These are phyloP conservation scores for Peromyscus californicus DNA, from an alignment of 2,113 vertebrate species.

Conservation along the genomic window DNA sequence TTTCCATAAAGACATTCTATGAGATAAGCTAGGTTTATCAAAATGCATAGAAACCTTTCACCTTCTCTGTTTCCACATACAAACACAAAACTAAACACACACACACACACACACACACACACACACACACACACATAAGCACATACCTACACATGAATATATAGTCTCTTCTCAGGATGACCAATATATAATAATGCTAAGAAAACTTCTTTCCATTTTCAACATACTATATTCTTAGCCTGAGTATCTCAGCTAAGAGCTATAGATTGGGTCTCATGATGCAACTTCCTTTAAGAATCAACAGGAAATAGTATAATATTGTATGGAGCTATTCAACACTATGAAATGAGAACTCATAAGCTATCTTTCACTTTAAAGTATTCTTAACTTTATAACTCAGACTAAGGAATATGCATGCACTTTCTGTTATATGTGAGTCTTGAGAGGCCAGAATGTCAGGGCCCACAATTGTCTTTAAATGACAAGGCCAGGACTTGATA, in stretches of 20 bases:
- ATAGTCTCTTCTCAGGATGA: not conserved
- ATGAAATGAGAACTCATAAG: constrained; percentile 10
- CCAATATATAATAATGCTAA: not conserved
- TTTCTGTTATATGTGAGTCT: not conserved
- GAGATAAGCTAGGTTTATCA: not conserved
- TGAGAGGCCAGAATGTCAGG: not conserved
- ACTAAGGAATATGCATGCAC: not conserved
- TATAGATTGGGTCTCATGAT: not conserved
- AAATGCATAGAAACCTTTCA: not conserved
- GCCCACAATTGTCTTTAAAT: not conserved
- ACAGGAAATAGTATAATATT: not conserved
- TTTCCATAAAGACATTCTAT: not conserved
- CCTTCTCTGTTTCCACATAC: no score
- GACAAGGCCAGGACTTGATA: not conserved
- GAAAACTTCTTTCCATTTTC: not conserved
- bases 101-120: rapidly evolving
- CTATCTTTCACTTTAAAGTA: not conserved
- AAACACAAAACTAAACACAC: no score
- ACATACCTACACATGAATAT: not conserved
- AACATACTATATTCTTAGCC: not conserved
- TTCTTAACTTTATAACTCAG: not conserved
- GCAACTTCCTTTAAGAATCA: not conserved
- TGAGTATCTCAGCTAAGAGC: not conserved
- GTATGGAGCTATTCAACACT: not conserved
- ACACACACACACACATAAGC: rapidly evolving